Conservation (phyloP, 2,113 vertebrate genomes). For the Salminus brasiliensis region DNA sequence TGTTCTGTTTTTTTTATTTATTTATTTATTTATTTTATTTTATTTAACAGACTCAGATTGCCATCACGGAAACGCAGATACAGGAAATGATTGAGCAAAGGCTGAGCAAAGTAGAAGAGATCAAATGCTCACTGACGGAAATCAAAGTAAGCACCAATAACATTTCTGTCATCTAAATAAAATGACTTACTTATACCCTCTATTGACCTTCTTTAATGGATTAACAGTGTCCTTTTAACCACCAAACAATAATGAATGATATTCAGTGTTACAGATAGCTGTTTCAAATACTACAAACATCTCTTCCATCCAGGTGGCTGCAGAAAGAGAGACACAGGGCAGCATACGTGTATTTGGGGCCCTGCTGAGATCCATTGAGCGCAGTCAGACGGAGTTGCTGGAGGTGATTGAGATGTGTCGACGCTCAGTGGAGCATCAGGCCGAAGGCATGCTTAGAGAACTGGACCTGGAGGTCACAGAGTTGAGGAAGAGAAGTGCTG, state of each 20-base stretch:
- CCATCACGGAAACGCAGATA: slow-evolving; percentile 55
- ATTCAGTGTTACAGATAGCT: too few species aligned
- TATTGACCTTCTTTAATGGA: too few species aligned
- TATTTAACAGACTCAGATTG: slow-evolving; percentile 58
- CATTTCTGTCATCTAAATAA: too few species aligned
- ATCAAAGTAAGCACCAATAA: slow-evolving; percentile 58
- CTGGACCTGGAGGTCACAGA: slow-evolving; percentile 70
- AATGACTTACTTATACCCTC: too few species aligned
- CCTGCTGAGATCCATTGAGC: slow-evolving; percentile 63
- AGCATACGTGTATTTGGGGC: slow-evolving; percentile 59
- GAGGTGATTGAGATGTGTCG: slow-evolving; percentile 66
- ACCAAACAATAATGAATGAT: too few species aligned
- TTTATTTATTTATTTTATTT: too few species aligned
- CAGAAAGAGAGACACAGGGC: slow-evolving; percentile 59
- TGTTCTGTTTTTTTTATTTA: slow-evolving; percentile 43
- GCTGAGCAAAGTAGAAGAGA: slow-evolving; percentile 66
- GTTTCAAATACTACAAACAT: too few species aligned
- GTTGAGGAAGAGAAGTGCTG: slow-evolving; percentile 56
- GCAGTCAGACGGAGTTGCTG: slow-evolving; percentile 64
- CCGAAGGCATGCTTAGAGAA: slow-evolving; percentile 60
- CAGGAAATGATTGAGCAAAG: slow-evolving; percentile 69
- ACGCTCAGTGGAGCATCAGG: slow-evolving; percentile 59
- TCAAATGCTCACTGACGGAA: slow-evolving; percentile 58
- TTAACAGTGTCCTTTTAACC: too few species aligned
- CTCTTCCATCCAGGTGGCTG: slow-evolving; percentile 48